Evolutionary conservation across 35 echinoderm and acorn worm genomes (phyloP), one percentile per base, ranked within the genome.

Genomic region (Nesometra sesokonis): DNA sequence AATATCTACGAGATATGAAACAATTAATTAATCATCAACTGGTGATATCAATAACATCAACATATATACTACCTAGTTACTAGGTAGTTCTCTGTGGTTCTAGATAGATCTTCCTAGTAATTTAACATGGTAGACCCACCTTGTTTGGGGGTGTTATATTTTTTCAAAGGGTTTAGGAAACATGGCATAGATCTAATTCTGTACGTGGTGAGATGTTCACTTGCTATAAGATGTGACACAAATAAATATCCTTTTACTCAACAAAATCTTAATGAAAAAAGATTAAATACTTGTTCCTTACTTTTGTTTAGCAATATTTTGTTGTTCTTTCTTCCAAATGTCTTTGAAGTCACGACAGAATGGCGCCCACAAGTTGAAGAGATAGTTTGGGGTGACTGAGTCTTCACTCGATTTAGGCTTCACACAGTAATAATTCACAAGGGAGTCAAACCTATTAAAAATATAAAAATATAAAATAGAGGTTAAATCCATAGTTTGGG

Each of bases 261-360:
- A n/a, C n/a, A n/a, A n/a, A n/a, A n/a, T n/a, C n/a, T n/a, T n/a
- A n/a, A n/a, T n/a, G n/a, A n/a, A n/a, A n/a, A n/a, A n/a, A n/a
- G n/a, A n/a, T n/a, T 43, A 43, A 7, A 7, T 43, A 43, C 38
- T 76, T 13, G 29, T 38, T 32, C 43, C 91, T 57, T 78, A 99
- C 96, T 88, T 94, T 46, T 47, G 86, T 77, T 93, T 94, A 29
- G 90, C 92, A 47, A 90, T 84, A 17, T 80, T 85, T 19, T 93
- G 90, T 46, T 94, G 93, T 85, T 99, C 96, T 34, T 99, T 99
- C 93, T 99, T 99, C 96, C 96, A 99, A 17, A 94, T 82, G 84
- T 91, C 90, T 78, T 94, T 94, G 79, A 99, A 99, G 77, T 99
- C 96, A 67, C 87, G 35, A 78, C 92, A 99, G 27, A 99, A 89